Percentiles rank a stretch among this genome's conserved stretches.
phyloP scores from a whole-genome alignment of 2,888 invertebrate genomes.

The Ormyrus thymus region DNA sequence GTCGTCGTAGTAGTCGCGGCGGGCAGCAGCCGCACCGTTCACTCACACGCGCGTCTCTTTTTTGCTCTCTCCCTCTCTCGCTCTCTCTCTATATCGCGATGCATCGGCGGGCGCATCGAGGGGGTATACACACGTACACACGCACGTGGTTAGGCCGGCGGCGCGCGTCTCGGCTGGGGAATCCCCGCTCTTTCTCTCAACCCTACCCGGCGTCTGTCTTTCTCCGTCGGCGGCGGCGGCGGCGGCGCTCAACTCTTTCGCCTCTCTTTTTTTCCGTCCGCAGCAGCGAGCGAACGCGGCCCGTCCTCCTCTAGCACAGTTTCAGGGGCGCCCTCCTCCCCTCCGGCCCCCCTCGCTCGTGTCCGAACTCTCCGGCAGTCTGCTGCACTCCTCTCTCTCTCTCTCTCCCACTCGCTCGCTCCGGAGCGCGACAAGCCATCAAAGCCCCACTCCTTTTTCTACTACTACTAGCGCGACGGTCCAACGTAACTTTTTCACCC shows the following conservation, averaged over 20 bases:
- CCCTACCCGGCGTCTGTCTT: constrained; percentile 13
- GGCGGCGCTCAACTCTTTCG: constrained; percentile 31
- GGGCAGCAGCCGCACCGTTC: not conserved
- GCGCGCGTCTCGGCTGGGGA: constrained; percentile 26
- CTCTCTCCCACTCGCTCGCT: constrained; percentile 9
- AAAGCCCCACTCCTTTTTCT: constrained; percentile 56
- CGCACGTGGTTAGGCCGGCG: constrained; percentile 6
- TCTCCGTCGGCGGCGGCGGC: not conserved
- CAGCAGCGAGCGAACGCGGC: not conserved
- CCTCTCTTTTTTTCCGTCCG: constrained; percentile 40
- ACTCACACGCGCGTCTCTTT: constrained; percentile 1
- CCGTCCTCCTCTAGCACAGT: constrained; percentile 28
- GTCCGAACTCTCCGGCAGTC: constrained; percentile 3
- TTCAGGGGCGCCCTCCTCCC: constrained; percentile 44
- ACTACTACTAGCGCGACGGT: constrained; percentile 35
- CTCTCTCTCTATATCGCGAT: constrained; percentile 63
- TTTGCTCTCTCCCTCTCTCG: constrained; percentile 1
- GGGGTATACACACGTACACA: constrained; percentile 61
- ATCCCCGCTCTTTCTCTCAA: constrained; percentile 55
- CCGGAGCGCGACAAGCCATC: constrained; percentile 59
- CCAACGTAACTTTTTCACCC: constrained; percentile 64
- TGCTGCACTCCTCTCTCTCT: constrained; percentile 9
- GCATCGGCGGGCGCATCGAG: constrained; percentile 71
- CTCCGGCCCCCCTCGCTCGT: not conserved
- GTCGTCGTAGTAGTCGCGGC: constrained; percentile 4